A percentile compares a stretch with the other conserved stretches of the same genome.
These are phyloP conservation scores for Melanostoma mellinum DNA, from an alignment of 2,888 invertebrate genomes.

Conservation along the genomic window DNA sequence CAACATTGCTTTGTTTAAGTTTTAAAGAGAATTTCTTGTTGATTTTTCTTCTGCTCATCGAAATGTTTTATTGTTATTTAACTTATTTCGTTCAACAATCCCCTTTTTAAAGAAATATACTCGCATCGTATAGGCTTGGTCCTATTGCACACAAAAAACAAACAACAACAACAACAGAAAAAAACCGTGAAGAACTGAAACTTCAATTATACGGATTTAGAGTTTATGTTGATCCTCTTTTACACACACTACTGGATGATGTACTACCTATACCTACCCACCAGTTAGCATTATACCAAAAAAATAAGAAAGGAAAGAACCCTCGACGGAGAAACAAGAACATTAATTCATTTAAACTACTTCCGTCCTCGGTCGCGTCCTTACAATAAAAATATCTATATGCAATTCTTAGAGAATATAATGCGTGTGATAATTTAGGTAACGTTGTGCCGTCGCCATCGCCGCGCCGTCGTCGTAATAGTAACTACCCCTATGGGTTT, in stretches of 20 bases:
- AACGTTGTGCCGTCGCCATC: slow-evolving; percentile 10
- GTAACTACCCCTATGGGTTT: slow-evolving; percentile 70
- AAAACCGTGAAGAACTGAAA: slow-evolving; percentile 25
- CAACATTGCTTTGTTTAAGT: slow-evolving; percentile 38
- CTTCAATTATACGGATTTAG: slow-evolving; percentile 34
- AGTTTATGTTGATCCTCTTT: slow-evolving; percentile 7
- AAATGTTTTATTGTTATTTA: slow-evolving; percentile 47
- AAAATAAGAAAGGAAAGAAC: slow-evolving; percentile 28
- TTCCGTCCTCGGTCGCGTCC: slow-evolving; percentile 53
- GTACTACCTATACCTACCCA: background rate
- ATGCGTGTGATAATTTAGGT: slow-evolving; percentile 67
- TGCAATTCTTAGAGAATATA: slow-evolving; percentile 38
- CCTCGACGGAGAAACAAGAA: slow-evolving; percentile 29
- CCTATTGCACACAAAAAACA: slow-evolving; percentile 25
- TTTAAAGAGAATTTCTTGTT: slow-evolving; percentile 42
- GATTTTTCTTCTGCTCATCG: slow-evolving; percentile 43
- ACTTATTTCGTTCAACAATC: slow-evolving; percentile 36
- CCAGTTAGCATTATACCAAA: background rate
- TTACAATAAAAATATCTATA: slow-evolving; percentile 47
- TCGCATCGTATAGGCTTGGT: slow-evolving; percentile 14
- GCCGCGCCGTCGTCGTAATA: slow-evolving; percentile 9
- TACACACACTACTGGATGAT: background rate
- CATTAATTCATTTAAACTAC: slow-evolving; percentile 66
- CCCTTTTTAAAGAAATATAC: background rate
- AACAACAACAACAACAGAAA: background rate